Evolutionary conservation across 2,888 invertebrate species (phyloP), one percentile per base, ranked within the genome.

Genomic region (Meghimatium bilineatum): DNA sequence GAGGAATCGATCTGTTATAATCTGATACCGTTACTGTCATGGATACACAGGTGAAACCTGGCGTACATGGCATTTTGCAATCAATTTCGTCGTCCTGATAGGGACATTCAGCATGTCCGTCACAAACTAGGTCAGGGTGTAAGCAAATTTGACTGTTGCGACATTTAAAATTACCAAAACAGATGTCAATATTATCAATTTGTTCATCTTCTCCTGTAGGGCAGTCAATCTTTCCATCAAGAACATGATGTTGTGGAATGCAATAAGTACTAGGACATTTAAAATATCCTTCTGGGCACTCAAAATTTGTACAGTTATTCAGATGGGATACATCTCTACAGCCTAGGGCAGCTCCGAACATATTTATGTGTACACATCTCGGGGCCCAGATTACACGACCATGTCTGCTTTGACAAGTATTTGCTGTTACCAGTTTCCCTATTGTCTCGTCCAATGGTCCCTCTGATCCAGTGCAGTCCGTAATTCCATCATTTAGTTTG

Each of bases 381-480:
- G 75, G 75, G 20, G 66, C 76, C 76, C 82, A 76, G 17, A 56
- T 74, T 23, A 1, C 60, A 44, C 3, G 2, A 1, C 34, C 36
- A 1, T 26, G 17, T 52, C 0, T 14, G 2, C 34, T 60, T 14
- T 63, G 23, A 34, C 77, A 77, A 12, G 67, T 36, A 14, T 26
- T 10, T 20, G 63, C 32, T 12, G 79, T 23, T 29, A 60, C 60
- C 29, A 80, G 63, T 17, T 32, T 36, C 36, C 80, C 80, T n/a
- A 71, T 17, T 0, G 36, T 72, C 67, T 80, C 72, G 36, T 71
- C 80, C 1, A 72, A 23, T 14, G 26, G 34, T 14, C 80, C 80
- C 17, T 80, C 72, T 17, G 72, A 60, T 10, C 80, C 80, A n/a
- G n/a, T 52, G 38, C 80, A 80, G 60, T 80, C 60, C 3, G 72